Evolutionary conservation across 2,888 invertebrate genomes (phyloP).

Genomic region (Alloplasta piceator): DNA sequence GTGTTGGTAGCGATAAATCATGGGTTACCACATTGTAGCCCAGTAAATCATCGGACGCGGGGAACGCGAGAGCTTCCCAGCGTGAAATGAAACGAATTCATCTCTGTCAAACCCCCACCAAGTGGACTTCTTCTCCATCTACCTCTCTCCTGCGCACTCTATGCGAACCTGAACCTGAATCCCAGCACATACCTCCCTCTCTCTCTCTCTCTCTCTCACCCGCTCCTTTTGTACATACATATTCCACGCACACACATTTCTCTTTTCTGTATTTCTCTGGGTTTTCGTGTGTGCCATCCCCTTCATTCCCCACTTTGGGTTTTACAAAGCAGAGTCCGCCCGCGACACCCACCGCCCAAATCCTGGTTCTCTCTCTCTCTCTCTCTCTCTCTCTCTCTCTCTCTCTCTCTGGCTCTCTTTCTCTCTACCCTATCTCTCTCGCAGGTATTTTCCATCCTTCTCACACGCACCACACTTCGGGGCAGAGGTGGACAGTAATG

Average conservation of each 20-base stretch:
- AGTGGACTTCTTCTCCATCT: conserved; percentile 68
- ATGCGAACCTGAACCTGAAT: conserved; percentile 36
- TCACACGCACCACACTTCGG: conserved; percentile 75
- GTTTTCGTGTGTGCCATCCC: conserved; percentile 45
- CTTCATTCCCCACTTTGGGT: conserved; percentile 49
- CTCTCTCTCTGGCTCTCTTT: conserved; percentile 46
- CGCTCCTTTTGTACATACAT: conserved; percentile 39
- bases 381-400: no score
- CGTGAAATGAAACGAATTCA: conserved; percentile 85
- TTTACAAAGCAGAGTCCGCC: conserved; percentile 68
- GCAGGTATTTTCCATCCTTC: conserved; percentile 78
- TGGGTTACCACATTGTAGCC: conserved; percentile 89
- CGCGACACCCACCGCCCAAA: conserved; percentile 71
- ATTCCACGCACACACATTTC: no score
- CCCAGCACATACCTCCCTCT: conserved; percentile 35
- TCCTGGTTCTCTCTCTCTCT: conserved; percentile 38
- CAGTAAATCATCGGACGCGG: conserved; percentile 87
- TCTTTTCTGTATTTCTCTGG: conserved; percentile 59
- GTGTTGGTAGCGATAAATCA: conserved; percentile 87
- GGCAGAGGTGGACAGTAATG: conserved; percentile 59
- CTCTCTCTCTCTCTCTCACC: conserved; percentile 64
- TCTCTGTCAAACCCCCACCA: conserved; percentile 83
- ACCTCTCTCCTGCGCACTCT: conserved; percentile 63
- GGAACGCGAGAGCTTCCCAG: conserved; percentile 84
- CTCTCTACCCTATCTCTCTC: conserved; percentile 40